Evolutionary conservation across 2,113 vertebrate species (phyloP).

Genomic region (Colinus virginianus): DNA sequence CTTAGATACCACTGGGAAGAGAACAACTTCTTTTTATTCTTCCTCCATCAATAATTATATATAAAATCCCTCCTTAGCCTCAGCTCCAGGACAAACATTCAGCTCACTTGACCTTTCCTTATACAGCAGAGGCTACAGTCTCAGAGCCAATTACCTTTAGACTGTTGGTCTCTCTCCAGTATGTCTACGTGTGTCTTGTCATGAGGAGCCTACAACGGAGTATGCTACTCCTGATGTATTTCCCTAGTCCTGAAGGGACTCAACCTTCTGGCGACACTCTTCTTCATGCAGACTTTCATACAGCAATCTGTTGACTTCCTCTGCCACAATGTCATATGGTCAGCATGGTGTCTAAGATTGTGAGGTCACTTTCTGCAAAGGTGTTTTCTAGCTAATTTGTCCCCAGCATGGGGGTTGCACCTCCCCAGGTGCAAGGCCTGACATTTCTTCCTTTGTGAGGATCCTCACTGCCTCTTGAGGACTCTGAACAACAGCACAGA

Average conservation of each 20-base stretch:
- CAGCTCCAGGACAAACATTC: not conserved
- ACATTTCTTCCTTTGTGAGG: not conserved
- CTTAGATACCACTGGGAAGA: not conserved
- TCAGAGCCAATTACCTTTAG: not conserved
- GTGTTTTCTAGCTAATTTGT: not conserved
- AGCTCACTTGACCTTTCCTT: not conserved
- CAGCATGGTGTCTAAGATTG: not conserved
- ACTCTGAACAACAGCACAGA: not conserved
- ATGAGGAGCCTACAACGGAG: too few relatives aligned
- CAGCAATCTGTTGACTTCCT: not conserved
- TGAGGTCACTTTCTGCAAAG: not conserved
- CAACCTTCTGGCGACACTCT: not conserved
- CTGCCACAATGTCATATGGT: not conserved
- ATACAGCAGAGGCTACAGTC: too few relatives aligned
- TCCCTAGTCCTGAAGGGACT: too few relatives aligned
- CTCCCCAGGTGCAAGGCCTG: not conserved
- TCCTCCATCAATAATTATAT: not conserved
- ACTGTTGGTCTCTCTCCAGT: too few relatives aligned
- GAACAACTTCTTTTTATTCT: not conserved
- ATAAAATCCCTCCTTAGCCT: accelerated
- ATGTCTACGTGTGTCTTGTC: too few relatives aligned
- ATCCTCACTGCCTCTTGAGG: not conserved
- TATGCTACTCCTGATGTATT: too few relatives aligned
- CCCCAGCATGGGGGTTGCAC: not conserved
- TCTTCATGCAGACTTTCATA: not conserved